Base-by-base conservation (phyloP, 2,888 invertebrate species). In the Alloscopus bannaensis region DNA sequence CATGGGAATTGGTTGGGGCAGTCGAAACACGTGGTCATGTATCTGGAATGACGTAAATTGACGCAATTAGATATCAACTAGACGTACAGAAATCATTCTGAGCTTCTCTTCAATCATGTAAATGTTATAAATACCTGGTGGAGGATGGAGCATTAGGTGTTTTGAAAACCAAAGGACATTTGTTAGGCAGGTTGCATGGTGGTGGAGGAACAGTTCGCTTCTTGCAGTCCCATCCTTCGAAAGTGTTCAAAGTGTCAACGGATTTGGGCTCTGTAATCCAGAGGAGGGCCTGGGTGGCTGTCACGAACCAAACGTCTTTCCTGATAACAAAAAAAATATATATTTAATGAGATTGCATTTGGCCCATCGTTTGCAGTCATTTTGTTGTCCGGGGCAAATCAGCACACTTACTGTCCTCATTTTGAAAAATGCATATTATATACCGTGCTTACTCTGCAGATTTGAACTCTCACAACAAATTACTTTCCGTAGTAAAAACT, bases 191-290 rank as follows among this genome's bases (percentile, higher is more conserved):
- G 86, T 93, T 93, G 89, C 96, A 97, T 0, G 94, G 93, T 75
- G 93, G 91, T 2, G 92, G 89, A 0, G 95, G 94, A 65, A 92
- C 88, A 82, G 91, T 91, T 59, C 94, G 92, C 84, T 90, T 90
- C 86, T 91, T 93, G 87, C 96, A 96, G 59, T 91, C 91, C 96
- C 95, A 96, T 0, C 94, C 91, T 76, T 95, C 95, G 87, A 92
- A 95, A 87, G 91, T 92, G 86, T 88, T 90, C 40, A 96, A 88
- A 11, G 92, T 89, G 84, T 92, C 93, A n/a, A 80, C 82, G 0
- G 94, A 90, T 87, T 93, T 93, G 0, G 96, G 96, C 86, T 96
- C 95, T 0, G 95, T 95, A 88, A 96, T 94, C 94, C 95, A 97
- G 47, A 94, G 94, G 76, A 97, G 89, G n/a, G 94, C 93, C 90